Evolutionary conservation across 2,797 vertebrate species (phyloP).

Genomic region (Podarcis lilfordi): DNA sequence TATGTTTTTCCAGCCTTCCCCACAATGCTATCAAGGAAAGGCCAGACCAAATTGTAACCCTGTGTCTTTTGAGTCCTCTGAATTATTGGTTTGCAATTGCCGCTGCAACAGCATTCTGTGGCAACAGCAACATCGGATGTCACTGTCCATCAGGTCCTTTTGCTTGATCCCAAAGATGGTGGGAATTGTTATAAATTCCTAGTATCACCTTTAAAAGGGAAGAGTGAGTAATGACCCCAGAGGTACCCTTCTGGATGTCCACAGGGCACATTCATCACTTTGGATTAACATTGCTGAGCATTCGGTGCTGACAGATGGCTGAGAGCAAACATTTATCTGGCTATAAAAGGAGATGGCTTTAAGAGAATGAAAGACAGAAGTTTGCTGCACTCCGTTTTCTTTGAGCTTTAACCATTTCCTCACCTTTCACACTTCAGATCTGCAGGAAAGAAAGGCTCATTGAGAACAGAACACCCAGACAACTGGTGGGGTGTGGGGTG

Average conservation of each 20-base stretch:
- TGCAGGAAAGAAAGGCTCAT: neutral
- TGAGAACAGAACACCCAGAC: neutral
- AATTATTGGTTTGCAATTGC: neutral
- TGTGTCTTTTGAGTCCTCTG: neutral
- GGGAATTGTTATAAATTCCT: constrained; percentile 31
- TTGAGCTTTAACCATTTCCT: constrained; percentile 15
- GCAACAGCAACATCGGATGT: neutral
- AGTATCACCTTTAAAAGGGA: constrained; percentile 19
- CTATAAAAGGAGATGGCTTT: constrained; percentile 44
- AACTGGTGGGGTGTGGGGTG: too few relatives aligned
- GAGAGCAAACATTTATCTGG: constrained; percentile 46
- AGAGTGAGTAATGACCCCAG: constrained; percentile 17
- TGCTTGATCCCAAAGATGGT: neutral
- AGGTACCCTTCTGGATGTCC: constrained; percentile 34
- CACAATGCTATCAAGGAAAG: neutral
- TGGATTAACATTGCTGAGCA: constrained; percentile 42
- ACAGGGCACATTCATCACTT: constrained; percentile 36
- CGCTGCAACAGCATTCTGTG: neutral
- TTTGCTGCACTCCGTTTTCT: constrained; percentile 16
- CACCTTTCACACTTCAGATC: constrained; percentile 9
- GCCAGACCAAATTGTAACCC: neutral
- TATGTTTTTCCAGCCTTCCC: neutral
- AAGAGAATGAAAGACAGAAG: constrained; percentile 18
- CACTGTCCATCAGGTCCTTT: neutral
- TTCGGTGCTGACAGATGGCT: constrained; percentile 28